Conservation (phyloP, 1,140 invertebrate genomes). For the Trinorchestia longiramus region DNA sequence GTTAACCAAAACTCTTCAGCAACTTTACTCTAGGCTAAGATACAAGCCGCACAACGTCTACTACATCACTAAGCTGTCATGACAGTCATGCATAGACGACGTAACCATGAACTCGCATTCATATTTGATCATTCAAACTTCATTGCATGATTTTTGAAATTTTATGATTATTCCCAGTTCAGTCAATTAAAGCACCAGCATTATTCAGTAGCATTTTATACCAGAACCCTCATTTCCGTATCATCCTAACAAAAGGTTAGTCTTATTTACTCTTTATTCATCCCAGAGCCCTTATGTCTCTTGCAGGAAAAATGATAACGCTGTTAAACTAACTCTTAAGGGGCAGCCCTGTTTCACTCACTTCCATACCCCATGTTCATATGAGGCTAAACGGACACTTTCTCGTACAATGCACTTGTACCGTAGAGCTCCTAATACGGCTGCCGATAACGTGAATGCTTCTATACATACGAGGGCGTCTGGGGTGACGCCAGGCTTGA, state of each 20-base stretch:
- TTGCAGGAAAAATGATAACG: too few species aligned
- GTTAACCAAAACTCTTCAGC: too few species aligned
- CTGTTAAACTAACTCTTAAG: too few species aligned
- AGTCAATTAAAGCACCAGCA: background rate
- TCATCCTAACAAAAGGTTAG: background rate
- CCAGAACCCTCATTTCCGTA: background rate
- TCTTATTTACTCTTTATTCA: background rate
- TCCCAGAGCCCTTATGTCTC: too few species aligned
- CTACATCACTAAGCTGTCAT: background rate
- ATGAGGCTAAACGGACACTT: too few species aligned
- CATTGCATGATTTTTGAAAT: background rate
- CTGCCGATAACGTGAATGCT: background rate
- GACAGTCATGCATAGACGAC: background rate
- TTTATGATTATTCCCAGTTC: background rate
- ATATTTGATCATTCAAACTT: background rate
- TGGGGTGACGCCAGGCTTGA: background rate
- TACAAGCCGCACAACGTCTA: background rate
- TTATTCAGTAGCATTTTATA: background rate
- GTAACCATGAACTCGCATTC: background rate
- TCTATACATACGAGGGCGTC: background rate
- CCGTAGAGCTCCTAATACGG: background rate
- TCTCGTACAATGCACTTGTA: background rate
- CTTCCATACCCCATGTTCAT: too few species aligned
- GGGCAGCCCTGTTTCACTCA: too few species aligned
- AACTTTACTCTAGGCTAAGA: background rate